Conservation (phyloP, 2,113 vertebrate genomes). For the Eulemur rufifrons region DNA sequence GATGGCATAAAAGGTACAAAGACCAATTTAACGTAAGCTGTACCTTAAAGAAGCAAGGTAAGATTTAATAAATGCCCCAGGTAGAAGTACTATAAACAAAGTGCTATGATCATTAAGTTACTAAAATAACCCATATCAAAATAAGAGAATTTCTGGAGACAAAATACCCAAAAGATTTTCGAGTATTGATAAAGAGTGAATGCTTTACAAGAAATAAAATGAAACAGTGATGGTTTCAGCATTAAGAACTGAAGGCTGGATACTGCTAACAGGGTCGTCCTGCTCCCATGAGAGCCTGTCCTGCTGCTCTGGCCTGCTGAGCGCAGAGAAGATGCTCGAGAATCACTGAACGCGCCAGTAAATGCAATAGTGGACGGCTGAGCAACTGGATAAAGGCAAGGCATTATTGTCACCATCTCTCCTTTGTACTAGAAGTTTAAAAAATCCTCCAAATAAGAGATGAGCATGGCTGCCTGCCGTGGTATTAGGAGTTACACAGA, state of each 20-base stretch:
- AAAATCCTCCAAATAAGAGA: neutral
- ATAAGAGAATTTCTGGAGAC: neutral
- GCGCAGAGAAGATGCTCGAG: neutral
- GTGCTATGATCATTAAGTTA: too few relatives aligned
- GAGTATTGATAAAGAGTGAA: neutral
- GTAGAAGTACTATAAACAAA: neutral
- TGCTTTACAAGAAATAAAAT: neutral
- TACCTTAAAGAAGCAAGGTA: neutral
- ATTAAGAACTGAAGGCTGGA: neutral
- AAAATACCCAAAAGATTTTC: neutral
- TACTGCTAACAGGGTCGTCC: rapidly evolving
- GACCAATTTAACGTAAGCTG: neutral
- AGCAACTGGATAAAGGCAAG: too few relatives aligned
- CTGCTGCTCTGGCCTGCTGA: neutral
- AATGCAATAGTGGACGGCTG: too few relatives aligned
- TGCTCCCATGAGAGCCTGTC: rapidly evolving
- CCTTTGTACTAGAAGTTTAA: neutral
- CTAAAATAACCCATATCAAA: neutral
- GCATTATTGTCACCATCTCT: neutral
- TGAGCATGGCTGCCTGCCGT: neutral
- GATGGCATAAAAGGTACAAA: neutral
- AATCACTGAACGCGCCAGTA: neutral
- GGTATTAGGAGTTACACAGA: neutral
- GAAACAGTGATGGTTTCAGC: neutral
- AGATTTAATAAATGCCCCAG: neutral